Conservation (phyloP, 2,113 vertebrate genomes). For the Pomatorhinus ruficollis region DNA sequence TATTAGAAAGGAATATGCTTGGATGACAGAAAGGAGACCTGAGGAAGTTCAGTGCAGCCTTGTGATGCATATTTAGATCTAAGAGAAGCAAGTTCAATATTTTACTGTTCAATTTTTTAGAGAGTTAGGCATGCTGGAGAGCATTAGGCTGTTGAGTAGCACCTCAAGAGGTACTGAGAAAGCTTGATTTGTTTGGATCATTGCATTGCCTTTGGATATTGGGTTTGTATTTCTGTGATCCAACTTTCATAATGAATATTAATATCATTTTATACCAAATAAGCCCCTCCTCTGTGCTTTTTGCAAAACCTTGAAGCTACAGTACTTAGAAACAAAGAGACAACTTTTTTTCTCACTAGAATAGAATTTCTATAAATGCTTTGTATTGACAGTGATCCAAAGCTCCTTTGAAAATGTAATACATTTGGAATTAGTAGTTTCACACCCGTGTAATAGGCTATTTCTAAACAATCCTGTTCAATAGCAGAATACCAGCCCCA, state of each 20-base stretch:
- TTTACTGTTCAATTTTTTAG: background rate
- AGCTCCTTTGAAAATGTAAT: slow-evolving; percentile 6
- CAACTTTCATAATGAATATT: background rate
- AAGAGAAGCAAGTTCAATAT: background rate
- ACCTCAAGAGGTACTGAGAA: background rate
- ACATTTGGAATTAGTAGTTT: slow-evolving; percentile 15
- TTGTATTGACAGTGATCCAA: slow-evolving; percentile 26
- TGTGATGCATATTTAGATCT: background rate
- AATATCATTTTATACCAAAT: background rate
- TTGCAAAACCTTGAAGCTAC: background rate
- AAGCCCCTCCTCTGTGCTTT: background rate
- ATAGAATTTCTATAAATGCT: slow-evolving; percentile 54
- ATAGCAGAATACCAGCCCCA: background rate
- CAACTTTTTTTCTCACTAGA: slow-evolving; percentile 19
- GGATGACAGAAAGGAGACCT: background rate
- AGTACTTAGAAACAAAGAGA: slow-evolving; percentile 11
- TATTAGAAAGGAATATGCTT: background rate
- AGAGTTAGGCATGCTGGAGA: background rate
- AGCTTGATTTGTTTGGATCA: background rate
- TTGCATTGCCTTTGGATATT: background rate
- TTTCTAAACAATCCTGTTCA: slow-evolving; percentile 30
- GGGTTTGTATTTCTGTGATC: background rate
- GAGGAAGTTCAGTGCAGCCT: background rate
- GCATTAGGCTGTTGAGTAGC: background rate
- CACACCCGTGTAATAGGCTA: background rate